Percentiles rank a stretch among this genome's conserved stretches.
Conservation (phyloP, 1,140 invertebrate genomes). For the Drosophila ogumai region DNA sequence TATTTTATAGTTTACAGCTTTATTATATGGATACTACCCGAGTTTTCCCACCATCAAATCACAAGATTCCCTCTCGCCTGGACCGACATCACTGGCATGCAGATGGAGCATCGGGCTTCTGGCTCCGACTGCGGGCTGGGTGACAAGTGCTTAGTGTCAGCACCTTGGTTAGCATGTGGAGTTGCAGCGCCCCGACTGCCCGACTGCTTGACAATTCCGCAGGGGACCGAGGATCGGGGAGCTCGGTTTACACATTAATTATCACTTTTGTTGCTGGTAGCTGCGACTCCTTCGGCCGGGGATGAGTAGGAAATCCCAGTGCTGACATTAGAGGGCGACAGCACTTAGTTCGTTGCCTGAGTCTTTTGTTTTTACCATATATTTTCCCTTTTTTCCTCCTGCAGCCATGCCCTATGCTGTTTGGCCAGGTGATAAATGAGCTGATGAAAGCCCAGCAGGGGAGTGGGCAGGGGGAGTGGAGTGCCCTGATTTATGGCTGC, state of each 20-base stretch:
- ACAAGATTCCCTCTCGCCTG: not conserved
- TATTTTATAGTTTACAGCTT: not conserved
- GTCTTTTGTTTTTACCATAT: constrained; percentile 67
- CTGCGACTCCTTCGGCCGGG: constrained; percentile 18
- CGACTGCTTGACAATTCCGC: constrained; percentile 65
- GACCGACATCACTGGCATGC: constrained; percentile 34
- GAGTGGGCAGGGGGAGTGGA: constrained; percentile 2
- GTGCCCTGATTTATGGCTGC: constrained; percentile 65
- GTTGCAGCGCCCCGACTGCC: constrained; percentile 3
- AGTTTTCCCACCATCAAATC: constrained; percentile 14
- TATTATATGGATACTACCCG: constrained; percentile 3
- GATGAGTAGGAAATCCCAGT: constrained; percentile 33
- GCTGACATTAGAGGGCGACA: constrained; percentile 65
- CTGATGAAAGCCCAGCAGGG: constrained; percentile 63
- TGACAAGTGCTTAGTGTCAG: constrained; percentile 83
- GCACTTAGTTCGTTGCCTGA: constrained; percentile 66
- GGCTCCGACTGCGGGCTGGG: constrained; percentile 54
- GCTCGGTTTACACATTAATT: constrained; percentile 81
- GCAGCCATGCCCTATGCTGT: constrained; percentile 25
- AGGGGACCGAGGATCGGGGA: constrained; percentile 16
- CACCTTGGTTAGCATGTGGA: constrained; percentile 79
- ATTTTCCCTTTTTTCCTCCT: not conserved
- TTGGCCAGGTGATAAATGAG: constrained; percentile 75
- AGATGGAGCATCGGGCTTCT: constrained; percentile 26
- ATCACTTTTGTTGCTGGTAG: constrained; percentile 75